phyloP scores from a whole-genome alignment of 1,140 invertebrate species.

The Pemphigus obesinymphae region DNA sequence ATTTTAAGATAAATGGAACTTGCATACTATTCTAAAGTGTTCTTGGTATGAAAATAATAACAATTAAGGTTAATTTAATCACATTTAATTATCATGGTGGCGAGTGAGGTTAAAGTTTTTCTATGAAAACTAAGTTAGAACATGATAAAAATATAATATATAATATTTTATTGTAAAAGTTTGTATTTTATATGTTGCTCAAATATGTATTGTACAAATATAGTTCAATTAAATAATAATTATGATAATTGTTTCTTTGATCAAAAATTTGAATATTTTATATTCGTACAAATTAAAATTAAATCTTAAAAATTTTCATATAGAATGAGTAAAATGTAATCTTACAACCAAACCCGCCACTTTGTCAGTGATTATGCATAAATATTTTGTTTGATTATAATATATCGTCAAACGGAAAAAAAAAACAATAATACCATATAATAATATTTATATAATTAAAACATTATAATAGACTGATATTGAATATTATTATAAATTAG shows the following conservation, averaged over 20 bases:
- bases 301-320: too few species aligned
- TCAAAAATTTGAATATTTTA: background rate
- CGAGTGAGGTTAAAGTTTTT: background rate
- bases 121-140: background rate
- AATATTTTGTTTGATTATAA: background rate
- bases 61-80: background rate
- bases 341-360: background rate
- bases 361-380: background rate
- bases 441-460: background rate
- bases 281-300: background rate
- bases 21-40: background rate
- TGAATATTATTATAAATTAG: background rate
- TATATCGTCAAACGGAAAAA: background rate
- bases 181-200: background rate
- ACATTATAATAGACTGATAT: conserved; percentile 16
- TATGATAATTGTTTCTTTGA: background rate
- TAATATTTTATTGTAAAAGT: background rate
- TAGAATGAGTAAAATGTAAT: background rate
- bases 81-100: background rate
- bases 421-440: background rate
- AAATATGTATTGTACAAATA: background rate
- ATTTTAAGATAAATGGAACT: background rate
- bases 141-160: background rate
- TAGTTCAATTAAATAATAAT: background rate
- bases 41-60: background rate